Evolutionary conservation across 2,113 vertebrate species (phyloP), one percentile per base, ranked within the genome.

Genomic region (Phycodurus eques): DNA sequence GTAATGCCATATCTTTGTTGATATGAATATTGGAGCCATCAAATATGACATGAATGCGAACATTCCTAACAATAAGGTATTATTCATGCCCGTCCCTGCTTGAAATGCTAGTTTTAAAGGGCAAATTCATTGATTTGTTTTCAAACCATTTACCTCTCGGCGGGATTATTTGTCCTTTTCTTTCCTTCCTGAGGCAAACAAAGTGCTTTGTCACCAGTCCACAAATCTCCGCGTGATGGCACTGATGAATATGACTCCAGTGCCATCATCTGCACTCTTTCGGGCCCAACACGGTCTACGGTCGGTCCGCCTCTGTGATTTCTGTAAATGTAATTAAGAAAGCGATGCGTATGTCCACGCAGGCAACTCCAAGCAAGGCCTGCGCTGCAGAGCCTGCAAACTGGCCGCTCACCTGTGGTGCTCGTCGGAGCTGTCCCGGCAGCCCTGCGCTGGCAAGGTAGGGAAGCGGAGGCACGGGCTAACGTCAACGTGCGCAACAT

Each of bases 351-450:
- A 35, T 67, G 7, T 84, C 35, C 70, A 7, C 81, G 13, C 79
- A 97, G 95, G 95, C 65, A 95, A 95, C 87, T 97, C 95, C 53
- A 96, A 95, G 84, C 95, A 96, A 84, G 95, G 93, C 46, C 80
- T 96, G 75, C 94, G 95, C 5, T 96, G 95, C 85, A 96, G 95
- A 89, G 89, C 91, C 2, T 97, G 95, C 82, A 97, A 96, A 77
- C 79, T 93, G 39, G 93, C 93, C 0, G 92, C 95, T 59, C 95
- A 97, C 86, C 92, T 96, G 65, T 96, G 95, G 95, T 96, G 95
- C 81, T 95, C 94, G 0, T 94, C 95, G 31, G 95, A 95, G 79
- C 92, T 95, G 62, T 95, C 95, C 51, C 94, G 92, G 80, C 94
- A 95, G 83, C 92, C 93, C 39, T 96, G 95, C 77, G 91, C 89